Conservation (phyloP, 2,113 vertebrate species). For the Lamprologus speciosus region DNA sequence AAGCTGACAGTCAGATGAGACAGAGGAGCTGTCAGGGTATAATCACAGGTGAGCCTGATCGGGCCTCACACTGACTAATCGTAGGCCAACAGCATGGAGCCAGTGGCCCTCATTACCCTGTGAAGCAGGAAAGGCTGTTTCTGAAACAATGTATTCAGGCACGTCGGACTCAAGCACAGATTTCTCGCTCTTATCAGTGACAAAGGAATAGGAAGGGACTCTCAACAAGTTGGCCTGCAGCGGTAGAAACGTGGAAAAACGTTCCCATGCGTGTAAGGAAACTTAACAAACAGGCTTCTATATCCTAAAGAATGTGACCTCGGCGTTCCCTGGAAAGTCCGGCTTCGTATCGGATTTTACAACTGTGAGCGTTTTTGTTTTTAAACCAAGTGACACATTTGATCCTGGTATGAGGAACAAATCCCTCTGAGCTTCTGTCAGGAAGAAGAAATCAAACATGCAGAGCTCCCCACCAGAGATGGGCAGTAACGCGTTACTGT, state of each 20-base stretch:
- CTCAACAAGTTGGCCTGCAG: neutral
- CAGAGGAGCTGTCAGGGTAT: neutral
- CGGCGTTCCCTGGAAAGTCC: neutral
- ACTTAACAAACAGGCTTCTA: neutral
- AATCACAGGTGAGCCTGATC: neutral
- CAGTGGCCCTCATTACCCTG: neutral
- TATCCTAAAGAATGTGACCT: neutral
- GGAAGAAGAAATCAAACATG: neutral
- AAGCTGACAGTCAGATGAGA: neutral
- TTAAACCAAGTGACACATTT: neutral
- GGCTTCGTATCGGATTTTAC: neutral
- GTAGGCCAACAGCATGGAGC: neutral
- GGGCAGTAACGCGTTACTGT: fast-evolving
- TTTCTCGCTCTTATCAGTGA: constrained; percentile 23
- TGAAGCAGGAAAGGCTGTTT: constrained; percentile 46
- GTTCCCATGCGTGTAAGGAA: neutral
- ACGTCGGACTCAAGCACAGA: neutral
- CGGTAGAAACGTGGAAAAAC: neutral
- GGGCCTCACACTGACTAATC: neutral
- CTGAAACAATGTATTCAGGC: constrained; percentile 45
- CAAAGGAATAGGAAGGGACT: constrained; percentile 38
- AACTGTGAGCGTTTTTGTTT: neutral
- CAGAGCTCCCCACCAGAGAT: neutral
- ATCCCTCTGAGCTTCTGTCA: fast-evolving
- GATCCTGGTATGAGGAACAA: neutral